Percentiles rank a stretch among this genome's conserved stretches.
Evolutionary conservation across 2,888 invertebrate genomes (phyloP).

Genomic region (Erebia palarica): DNA sequence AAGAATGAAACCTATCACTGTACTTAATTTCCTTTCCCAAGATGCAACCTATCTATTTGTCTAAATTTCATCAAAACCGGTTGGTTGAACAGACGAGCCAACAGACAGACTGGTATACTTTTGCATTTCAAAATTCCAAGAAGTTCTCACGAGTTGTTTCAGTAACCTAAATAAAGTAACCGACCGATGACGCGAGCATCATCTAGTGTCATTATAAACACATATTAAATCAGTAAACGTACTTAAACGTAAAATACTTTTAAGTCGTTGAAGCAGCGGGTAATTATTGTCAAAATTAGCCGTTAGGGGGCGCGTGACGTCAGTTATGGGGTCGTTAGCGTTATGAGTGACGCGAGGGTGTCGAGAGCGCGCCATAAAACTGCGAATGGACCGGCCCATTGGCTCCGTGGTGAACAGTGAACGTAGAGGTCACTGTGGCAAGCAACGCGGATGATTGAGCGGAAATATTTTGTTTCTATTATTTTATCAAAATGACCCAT

Average conservation of each 20-base stretch:
- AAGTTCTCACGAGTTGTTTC: no score
- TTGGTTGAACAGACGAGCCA: no score
- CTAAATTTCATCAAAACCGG: no score
- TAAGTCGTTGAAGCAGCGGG: constrained; percentile 21
- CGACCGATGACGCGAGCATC: not conserved
- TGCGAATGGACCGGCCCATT: constrained; percentile 22
- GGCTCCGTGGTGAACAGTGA: constrained; percentile 8
- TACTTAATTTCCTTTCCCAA: no score
- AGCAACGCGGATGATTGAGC: not conserved
- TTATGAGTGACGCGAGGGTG: constrained; percentile 40
- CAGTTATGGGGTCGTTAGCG: constrained; percentile 48
- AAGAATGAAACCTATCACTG: no score
- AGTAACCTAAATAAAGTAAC: no score
- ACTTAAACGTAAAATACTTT: constrained; percentile 4
- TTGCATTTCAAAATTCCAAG: no score
- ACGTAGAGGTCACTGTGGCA: not conserved
- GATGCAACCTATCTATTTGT: no score
- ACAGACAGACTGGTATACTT: no score
- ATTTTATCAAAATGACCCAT: constrained; percentile 50
- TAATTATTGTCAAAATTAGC: constrained; percentile 58
- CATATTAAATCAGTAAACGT: constrained; percentile 6
- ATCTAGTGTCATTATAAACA: not conserved
- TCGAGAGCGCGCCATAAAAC: constrained; percentile 31
- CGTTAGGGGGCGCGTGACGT: constrained; percentile 59
- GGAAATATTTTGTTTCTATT: no score